Evolutionary conservation across 2,888 invertebrate genomes (phyloP).

Genomic region (Tiphia femorata): DNA sequence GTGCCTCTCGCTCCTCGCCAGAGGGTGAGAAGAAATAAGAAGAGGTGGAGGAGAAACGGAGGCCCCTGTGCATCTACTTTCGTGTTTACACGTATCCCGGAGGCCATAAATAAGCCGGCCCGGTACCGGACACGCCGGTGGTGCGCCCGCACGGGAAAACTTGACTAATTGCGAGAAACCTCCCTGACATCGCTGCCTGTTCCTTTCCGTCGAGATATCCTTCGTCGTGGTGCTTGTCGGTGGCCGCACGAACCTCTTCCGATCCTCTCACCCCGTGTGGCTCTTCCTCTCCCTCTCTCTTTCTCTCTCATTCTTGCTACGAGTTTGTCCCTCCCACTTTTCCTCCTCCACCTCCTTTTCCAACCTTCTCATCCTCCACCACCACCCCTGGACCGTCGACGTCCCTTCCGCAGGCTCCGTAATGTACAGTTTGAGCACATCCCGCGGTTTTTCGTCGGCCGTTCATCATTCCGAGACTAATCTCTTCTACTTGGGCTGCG

Average conservation of each 20-base stretch:
- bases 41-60: too few species aligned
- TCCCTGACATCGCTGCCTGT: slow-evolving; percentile 40
- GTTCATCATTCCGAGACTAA: slow-evolving; percentile 53
- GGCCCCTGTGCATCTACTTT: slow-evolving; percentile 33
- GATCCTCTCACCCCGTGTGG: background rate
- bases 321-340: background rate
- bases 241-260: slow-evolving; percentile 6
- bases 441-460: slow-evolving; percentile 45
- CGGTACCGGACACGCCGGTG: slow-evolving; percentile 34
- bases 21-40: background rate
- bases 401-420: slow-evolving; percentile 8
- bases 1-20: background rate
- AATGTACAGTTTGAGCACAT: slow-evolving; percentile 43
- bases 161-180: slow-evolving; percentile 51
- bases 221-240: slow-evolving; percentile 25
- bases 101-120: slow-evolving; percentile 40
- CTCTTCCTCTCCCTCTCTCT: slow-evolving; percentile 11
- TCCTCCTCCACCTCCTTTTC: slow-evolving; percentile 1
- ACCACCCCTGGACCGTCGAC: too few species aligned
- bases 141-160: slow-evolving; percentile 36
- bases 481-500: slow-evolving; percentile 52
- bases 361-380: background rate
- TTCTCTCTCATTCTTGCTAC: background rate
- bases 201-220: slow-evolving; percentile 44
- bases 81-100: slow-evolving; percentile 43